Percentiles rank a stretch among this genome's conserved stretches.
Conservation (phyloP, 2,113 vertebrate species). For the Cephalophus harveyi region DNA sequence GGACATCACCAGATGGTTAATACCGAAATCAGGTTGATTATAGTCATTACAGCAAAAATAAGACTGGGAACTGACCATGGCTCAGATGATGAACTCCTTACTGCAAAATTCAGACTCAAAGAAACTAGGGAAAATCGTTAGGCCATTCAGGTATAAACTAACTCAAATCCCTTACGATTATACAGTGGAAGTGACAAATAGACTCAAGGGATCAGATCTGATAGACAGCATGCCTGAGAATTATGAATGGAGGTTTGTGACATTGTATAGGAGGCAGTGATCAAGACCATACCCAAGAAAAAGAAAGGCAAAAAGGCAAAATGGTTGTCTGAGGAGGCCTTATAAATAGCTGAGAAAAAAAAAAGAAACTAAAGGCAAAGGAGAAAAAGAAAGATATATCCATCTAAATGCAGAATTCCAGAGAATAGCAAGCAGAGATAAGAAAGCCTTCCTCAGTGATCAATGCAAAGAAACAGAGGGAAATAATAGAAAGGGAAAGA, state of each 20-base stretch:
- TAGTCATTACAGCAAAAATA: not conserved
- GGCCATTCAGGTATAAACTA: not conserved
- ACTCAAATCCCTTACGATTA: not conserved
- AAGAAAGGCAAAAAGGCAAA: not conserved
- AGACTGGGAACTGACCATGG: not conserved
- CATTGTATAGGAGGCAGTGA: not conserved
- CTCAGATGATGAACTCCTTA: not conserved
- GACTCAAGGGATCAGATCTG: not conserved
- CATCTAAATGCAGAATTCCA: not conserved
- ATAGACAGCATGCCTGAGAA: not conserved
- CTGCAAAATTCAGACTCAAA: not conserved
- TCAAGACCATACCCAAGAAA: not conserved
- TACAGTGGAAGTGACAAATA: not conserved
- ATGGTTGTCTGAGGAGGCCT: not conserved
- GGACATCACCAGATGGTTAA: not conserved
- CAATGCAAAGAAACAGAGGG: not conserved
- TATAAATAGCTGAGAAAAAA: not conserved
- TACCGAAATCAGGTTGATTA: not conserved
- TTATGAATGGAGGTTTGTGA: not conserved
- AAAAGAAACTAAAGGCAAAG: not conserved
- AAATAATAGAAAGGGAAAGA: not conserved
- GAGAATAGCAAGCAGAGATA: not conserved
- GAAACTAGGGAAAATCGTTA: rapidly evolving
- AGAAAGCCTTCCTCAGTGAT: not conserved
- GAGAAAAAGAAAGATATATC: not conserved